These are phyloP conservation scores for Lepidotrigona ventralis DNA, from an alignment of 1,140 invertebrate genomes.

Conservation along the genomic window DNA sequence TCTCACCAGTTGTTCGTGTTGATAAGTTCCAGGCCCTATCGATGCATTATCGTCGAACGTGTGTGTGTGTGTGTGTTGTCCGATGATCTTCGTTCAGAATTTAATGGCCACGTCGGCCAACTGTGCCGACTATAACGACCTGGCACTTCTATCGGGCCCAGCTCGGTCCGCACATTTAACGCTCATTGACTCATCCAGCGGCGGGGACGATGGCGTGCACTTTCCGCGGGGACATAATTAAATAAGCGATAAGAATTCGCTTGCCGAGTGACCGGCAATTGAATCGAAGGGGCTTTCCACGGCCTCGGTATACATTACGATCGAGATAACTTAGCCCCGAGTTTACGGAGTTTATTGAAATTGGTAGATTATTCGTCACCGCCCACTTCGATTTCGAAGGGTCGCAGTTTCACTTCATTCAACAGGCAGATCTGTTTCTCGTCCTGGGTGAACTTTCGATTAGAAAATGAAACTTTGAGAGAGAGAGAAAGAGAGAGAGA, in stretches of 20 bases:
- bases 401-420: background rate
- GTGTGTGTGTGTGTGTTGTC: too few species aligned
- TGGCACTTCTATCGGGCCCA: constrained; percentile 13
- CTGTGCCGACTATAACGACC: constrained; percentile 61
- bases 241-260: constrained; percentile 60
- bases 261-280: constrained; percentile 14
- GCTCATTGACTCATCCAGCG: constrained; percentile 59
- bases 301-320: background rate
- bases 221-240: constrained; percentile 46
- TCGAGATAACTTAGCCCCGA: constrained; percentile 6
- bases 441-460: background rate
- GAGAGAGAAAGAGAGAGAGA: too few species aligned
- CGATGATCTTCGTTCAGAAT: constrained; percentile 70
- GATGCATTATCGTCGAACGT: constrained; percentile 56
- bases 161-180: constrained; percentile 49
- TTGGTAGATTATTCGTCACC: background rate
- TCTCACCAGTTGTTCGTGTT: background rate
- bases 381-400: background rate
- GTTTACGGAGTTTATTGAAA: background rate
- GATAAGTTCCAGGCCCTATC: constrained; percentile 44
- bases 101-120: constrained; percentile 67
- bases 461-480: background rate
- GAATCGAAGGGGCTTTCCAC: constrained; percentile 7
- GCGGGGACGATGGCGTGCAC: background rate
- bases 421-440: background rate